phyloP scores from a whole-genome alignment of 2,888 invertebrate species.

The Caradrina clavipalpis region DNA sequence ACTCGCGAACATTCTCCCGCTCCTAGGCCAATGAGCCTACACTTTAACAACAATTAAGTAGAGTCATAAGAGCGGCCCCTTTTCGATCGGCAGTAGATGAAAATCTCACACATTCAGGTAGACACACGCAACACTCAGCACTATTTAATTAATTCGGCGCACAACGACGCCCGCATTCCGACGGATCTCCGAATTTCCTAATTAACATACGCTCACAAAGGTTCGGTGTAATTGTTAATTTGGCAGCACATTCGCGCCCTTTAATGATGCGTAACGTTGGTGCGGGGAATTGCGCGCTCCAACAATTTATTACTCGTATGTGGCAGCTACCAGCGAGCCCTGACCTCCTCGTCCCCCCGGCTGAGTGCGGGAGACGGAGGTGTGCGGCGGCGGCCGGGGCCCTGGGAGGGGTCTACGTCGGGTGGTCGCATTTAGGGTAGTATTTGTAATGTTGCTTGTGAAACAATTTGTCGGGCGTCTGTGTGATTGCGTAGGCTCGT shows the following conservation, averaged over 20 bases:
- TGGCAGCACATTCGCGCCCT: constrained; percentile 85
- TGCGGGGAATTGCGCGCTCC: constrained; percentile 65
- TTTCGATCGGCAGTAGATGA: constrained; percentile 45
- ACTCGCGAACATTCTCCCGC: neutral
- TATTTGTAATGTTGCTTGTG: constrained; percentile 79
- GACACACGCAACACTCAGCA: constrained; percentile 53
- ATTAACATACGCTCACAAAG: constrained; percentile 85
- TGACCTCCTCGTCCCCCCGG: constrained; percentile 60
- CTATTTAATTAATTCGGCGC: constrained; percentile 65
- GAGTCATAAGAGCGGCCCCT: neutral
- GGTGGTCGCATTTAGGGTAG: constrained; percentile 81
- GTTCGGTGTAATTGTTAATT: constrained; percentile 88
- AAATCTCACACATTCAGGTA: constrained; percentile 54
- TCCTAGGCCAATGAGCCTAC: neutral
- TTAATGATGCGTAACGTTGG: constrained; percentile 85
- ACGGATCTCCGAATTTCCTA: constrained; percentile 81
- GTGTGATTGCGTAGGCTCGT: constrained; percentile 64
- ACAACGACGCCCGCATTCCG: constrained; percentile 55
- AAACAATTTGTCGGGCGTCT: constrained; percentile 81
- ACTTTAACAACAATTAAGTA: neutral
- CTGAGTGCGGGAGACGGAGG: neutral
- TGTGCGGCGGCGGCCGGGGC: neutral
- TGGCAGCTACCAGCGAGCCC: constrained; percentile 73
- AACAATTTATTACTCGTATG: constrained; percentile 79
- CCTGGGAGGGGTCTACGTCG: constrained; percentile 54